Evolutionary conservation across 2,888 invertebrate genomes (phyloP), one percentile per base, ranked within the genome.

Genomic region (Pammene fasciana): DNA sequence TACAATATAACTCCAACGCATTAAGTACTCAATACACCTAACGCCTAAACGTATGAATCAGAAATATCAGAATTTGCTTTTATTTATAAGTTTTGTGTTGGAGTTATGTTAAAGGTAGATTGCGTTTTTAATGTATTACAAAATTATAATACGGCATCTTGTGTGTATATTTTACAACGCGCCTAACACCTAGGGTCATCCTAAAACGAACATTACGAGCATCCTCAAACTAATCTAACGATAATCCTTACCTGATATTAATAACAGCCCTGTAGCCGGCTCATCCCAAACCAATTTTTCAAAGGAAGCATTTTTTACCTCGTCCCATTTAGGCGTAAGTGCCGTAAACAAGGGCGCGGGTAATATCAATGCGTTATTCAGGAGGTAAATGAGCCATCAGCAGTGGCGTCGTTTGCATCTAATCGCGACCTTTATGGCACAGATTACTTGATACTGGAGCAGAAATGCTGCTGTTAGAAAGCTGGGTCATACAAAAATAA

Each of bases 301-400:
- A 68, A 65, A 68, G 64, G 52, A 52, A 34, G 26, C 38, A 26
- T 62, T 68, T 68, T 67, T 68, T 45, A 48, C 56, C 62, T 59
- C 64, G 52, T 18, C 57, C 68, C 68, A 54, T 65, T 70, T 70
- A 56, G 56, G 34, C 52, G 67, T 67, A 57, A 72, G 66, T 61
- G 67, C 67, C 65, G 66, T 71, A 72, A 72, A 73, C 65, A 73
- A 79, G 75, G 78, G 75, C 73, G 78, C 80, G 81, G 82, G 65
- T 65, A 83, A 86, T 85, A 86, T 86, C 82, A 84, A 88, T 88
- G 86, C 82, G 86, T 89, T 89, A 89, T 88, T 89, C 89, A 87
- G 84, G 83, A 88, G 86, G 86, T 84, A 91, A 91, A 90, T 89
- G 89, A 90, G 89, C 89, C 88, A 91, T 90, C 90, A 87, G 83